Conservation (phyloP, 2,797 vertebrate species). For the Gadopsis bispinosus region DNA sequence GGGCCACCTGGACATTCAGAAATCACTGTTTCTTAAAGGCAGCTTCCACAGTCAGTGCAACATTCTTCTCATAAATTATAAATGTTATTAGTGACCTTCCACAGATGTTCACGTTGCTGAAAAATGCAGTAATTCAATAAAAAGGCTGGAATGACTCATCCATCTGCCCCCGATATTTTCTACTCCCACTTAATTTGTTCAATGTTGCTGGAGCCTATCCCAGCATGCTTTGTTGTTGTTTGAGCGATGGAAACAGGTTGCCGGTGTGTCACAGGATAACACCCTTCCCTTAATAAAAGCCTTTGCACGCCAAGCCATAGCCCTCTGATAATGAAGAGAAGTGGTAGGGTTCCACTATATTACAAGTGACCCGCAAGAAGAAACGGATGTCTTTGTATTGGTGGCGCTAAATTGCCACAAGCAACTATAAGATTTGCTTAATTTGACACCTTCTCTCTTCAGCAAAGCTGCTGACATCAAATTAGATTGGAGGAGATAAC, state of each 20-base stretch:
- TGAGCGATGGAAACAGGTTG: not conserved
- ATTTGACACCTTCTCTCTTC: not conserved
- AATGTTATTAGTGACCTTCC: not conserved
- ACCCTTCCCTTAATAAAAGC: not conserved
- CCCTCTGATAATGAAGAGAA: not conserved
- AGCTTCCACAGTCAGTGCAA: not conserved
- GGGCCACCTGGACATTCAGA: not conserved
- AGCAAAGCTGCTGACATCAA: constrained; percentile 25
- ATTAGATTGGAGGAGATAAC: constrained; percentile 27
- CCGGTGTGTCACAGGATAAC: not conserved
- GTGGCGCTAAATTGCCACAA: constrained; percentile 24
- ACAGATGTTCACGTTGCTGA: not conserved
- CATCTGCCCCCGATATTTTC: not conserved
- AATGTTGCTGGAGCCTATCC: not conserved
- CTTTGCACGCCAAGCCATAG: not conserved
- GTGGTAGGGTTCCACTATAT: not conserved
- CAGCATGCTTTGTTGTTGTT: not conserved
- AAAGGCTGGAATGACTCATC: constrained; percentile 4
- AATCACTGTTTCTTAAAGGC: not conserved
- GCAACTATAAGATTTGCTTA: constrained; percentile 19
- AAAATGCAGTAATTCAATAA: constrained; percentile 1
- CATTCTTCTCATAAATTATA: not conserved
- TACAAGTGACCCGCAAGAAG: not conserved
- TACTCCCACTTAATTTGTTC: not conserved
- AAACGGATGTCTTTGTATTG: constrained; percentile 21